Evolutionary conservation across 2,888 invertebrate species (phyloP).

Genomic region (Sisyra nigra): DNA sequence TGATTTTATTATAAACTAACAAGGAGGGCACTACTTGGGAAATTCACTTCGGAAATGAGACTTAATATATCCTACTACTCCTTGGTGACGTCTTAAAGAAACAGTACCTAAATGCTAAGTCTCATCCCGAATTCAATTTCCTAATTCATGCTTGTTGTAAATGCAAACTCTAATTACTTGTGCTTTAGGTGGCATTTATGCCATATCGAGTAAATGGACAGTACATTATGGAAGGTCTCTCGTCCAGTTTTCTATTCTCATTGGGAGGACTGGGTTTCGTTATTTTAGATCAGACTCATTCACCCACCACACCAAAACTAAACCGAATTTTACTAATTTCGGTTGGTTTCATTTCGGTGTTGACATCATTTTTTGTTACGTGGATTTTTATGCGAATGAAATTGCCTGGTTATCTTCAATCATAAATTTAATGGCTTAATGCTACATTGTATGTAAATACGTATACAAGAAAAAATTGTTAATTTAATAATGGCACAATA

Average conservation of each 20-base stretch:
- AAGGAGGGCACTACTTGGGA: too few relatives aligned
- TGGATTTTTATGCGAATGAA: constrained; percentile 99
- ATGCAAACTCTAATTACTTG: too few relatives aligned
- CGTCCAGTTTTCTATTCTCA: constrained; percentile 93
- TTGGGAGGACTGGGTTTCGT: constrained; percentile 94
- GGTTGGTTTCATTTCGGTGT: constrained; percentile 80
- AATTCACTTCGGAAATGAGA: too few relatives aligned
- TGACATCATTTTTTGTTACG: constrained; percentile 89
- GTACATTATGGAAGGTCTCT: constrained; percentile 98
- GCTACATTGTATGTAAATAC: too few relatives aligned
- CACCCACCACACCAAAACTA: constrained; percentile 75
- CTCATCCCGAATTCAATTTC: too few relatives aligned
- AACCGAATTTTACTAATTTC: constrained; percentile 79
- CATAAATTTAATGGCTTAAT: constrained; percentile 27
- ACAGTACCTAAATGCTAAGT: too few relatives aligned
- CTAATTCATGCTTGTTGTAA: too few relatives aligned
- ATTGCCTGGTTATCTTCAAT: constrained; percentile 68
- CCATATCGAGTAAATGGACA: constrained; percentile 97
- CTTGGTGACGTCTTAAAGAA: too few relatives aligned
- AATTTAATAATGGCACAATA: too few relatives aligned
- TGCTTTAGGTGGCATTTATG: constrained; percentile 89
- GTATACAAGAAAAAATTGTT: too few relatives aligned
- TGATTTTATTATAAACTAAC: not conserved
- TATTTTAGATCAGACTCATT: constrained; percentile 86
- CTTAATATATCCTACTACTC: too few relatives aligned